Evolutionary conservation across 2,113 vertebrate genomes (phyloP).

Genomic region (Peromyscus polionotus): DNA sequence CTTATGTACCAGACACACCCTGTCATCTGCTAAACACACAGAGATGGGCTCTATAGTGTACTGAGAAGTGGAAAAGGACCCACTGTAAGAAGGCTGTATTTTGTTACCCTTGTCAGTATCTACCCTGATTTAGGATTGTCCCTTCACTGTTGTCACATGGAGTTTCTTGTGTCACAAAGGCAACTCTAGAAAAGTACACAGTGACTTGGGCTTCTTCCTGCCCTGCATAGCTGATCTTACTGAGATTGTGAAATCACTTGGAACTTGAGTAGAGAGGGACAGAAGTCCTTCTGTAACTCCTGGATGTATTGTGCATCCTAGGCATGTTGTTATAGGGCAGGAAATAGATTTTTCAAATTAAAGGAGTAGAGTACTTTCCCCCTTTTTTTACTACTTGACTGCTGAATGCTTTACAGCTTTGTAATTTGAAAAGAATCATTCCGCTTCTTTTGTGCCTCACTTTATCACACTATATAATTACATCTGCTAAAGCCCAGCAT

Average conservation of each 20-base stretch:
- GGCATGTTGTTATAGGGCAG: not conserved
- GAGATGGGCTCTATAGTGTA: accelerated
- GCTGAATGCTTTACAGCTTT: conserved; percentile 49
- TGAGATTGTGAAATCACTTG: conserved; percentile 24
- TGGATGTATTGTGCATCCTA: not conserved
- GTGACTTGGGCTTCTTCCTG: not conserved
- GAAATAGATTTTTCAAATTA: not conserved
- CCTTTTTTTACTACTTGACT: not conserved
- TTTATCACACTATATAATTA: conserved; percentile 54
- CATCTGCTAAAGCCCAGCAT: conserved; percentile 46
- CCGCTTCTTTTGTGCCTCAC: not conserved
- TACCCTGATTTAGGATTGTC: not conserved
- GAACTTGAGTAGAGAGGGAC: not conserved
- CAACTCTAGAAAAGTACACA: not conserved
- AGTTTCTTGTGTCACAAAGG: not conserved
- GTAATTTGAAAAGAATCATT: conserved; percentile 39
- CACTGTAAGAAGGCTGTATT: accelerated
- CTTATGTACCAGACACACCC: accelerated
- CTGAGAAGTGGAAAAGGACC: not conserved
- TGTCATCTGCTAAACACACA: not conserved
- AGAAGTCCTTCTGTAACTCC: accelerated
- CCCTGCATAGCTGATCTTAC: not conserved
- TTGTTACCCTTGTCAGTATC: not conserved
- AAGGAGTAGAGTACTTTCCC: not conserved
- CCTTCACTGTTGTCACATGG: not conserved